Evolutionary conservation across 2,888 invertebrate genomes (phyloP), one percentile per base, ranked within the genome.

Genomic region (Allacma fusca): DNA sequence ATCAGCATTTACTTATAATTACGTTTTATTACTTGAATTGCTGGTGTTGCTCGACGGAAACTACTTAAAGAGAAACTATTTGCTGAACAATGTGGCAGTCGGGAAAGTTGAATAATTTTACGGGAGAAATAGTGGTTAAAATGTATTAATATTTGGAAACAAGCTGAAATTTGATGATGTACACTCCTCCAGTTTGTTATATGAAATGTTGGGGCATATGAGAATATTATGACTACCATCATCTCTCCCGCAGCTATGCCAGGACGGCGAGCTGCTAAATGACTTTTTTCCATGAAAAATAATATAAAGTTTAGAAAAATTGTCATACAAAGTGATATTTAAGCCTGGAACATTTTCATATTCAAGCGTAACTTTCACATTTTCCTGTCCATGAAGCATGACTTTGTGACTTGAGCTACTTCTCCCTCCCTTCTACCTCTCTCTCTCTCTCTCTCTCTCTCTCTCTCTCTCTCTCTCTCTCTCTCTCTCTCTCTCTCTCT

Each of bases 291-390:
- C 50, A 50, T 50, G 50, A 50, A 50, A 50, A 50, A 50, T 50
- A 50, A 50, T 50, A 50, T 50, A 50, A 50, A 50, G 50, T 50
- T 19, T 19, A 50, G 50, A 50, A 50, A 50, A 50, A 50, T 50
- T 50, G 50, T 50, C 50, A 50, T 50, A 50, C 50, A 50, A 50
- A 50, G 50, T 50, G 50, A 50, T 50, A 50, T 50, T 50, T 50
- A 50, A 50, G 50, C 50, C n/a, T n/a, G n/a, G 50, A 50, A 50
- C 50, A 50, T 50, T 50, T 50, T 50, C 50, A 50, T 50, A 50
- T 50, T 50, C 50, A 50, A 50, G 50, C 50, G n/a, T n/a, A 50
- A 50, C 50, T 50, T 50, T 50, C 50, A 50, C 50, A 50, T 50
- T 50, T 50, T 50, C 50, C 50, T 50, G 50, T 50, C 50, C 50